phyloP scores from a whole-genome alignment of 2,113 vertebrate species.

The Leptobrachium ailaonicum region DNA sequence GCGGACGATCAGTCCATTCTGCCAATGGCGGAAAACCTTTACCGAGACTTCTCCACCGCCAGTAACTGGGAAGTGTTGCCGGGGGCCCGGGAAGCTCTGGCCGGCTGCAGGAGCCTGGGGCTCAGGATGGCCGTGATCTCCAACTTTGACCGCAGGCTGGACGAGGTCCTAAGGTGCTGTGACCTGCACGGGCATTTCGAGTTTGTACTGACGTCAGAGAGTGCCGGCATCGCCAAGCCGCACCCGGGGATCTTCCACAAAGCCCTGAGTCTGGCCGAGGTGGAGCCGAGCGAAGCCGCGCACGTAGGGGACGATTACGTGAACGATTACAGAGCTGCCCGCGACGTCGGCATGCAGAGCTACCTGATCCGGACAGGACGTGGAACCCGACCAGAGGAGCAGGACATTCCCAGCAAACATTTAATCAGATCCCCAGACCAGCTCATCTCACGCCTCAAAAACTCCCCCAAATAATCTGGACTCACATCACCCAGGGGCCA shows the following conservation, averaged over 20 bases:
- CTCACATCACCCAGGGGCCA: too few species aligned
- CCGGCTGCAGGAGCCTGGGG: conserved; percentile 69
- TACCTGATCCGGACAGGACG: conserved; percentile 67
- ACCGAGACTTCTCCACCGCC: conserved; percentile 72
- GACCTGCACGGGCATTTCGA: conserved; percentile 77
- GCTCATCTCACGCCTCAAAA: conserved; percentile 60
- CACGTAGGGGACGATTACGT: conserved; percentile 84
- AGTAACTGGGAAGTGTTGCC: conserved; percentile 81
- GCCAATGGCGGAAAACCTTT: conserved; percentile 74
- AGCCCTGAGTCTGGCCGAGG: conserved; percentile 68
- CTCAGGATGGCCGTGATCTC: conserved; percentile 81
- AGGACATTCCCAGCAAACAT: conserved; percentile 56
- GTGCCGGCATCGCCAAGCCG: conserved; percentile 77
- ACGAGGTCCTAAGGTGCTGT: conserved; percentile 70
- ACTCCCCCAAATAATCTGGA: conserved; percentile 27
- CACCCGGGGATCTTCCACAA: conserved; percentile 75
- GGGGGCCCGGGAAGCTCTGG: conserved; percentile 71
- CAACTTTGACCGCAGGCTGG: conserved; percentile 86
- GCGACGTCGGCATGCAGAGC: conserved; percentile 76
- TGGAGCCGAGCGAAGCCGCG: conserved; percentile 61
- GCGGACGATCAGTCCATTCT: conserved; percentile 63
- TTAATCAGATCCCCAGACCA: conserved; percentile 62
- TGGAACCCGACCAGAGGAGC: neutral
- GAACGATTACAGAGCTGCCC: conserved; percentile 80
- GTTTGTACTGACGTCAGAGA: conserved; percentile 86